These are phyloP conservation scores for Cheilosia scutellata DNA, from an alignment of 2,888 invertebrate genomes.

Conservation along the genomic window DNA sequence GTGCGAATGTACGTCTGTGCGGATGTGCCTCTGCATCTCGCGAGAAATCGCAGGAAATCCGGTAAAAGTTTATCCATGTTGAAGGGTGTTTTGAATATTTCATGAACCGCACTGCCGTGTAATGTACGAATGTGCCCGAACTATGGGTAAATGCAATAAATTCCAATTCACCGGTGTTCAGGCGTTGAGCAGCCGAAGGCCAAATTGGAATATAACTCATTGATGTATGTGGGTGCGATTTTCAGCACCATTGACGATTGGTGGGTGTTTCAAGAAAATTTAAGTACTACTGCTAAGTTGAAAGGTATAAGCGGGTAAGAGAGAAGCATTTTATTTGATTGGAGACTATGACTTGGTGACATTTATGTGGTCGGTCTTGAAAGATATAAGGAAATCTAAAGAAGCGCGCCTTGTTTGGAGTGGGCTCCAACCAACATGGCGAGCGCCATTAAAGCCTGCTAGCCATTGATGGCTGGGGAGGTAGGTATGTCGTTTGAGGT, in stretches of 20 bases:
- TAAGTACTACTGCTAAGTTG: neutral
- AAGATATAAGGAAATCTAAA: too few relatives aligned
- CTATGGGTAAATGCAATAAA: constrained; percentile 28
- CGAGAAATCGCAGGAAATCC: constrained; percentile 40
- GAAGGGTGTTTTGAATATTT: constrained; percentile 39
- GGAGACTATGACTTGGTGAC: too few relatives aligned
- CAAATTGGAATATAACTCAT: constrained; percentile 2
- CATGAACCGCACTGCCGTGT: constrained; percentile 8
- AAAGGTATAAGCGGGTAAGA: neutral
- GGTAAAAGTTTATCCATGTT: constrained; percentile 16
- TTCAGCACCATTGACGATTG: constrained; percentile 9
- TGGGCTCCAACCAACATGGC: too few relatives aligned
- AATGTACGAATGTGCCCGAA: constrained; percentile 16
- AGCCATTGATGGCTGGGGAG: too few relatives aligned
- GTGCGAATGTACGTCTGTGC: neutral
- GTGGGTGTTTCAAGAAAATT: neutral
- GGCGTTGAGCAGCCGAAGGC: neutral
- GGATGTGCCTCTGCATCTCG: neutral
- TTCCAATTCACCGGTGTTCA: constrained; percentile 20
- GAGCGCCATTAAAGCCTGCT: too few relatives aligned
- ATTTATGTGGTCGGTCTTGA: too few relatives aligned
- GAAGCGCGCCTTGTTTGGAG: too few relatives aligned
- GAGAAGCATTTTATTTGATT: too few relatives aligned
- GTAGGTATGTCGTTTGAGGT: too few relatives aligned
- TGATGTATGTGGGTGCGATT: neutral